Percentiles rank a stretch among this genome's conserved stretches.
Evolutionary conservation across 1,140 invertebrate genomes (phyloP).

Genomic region (Lithobius niger): DNA sequence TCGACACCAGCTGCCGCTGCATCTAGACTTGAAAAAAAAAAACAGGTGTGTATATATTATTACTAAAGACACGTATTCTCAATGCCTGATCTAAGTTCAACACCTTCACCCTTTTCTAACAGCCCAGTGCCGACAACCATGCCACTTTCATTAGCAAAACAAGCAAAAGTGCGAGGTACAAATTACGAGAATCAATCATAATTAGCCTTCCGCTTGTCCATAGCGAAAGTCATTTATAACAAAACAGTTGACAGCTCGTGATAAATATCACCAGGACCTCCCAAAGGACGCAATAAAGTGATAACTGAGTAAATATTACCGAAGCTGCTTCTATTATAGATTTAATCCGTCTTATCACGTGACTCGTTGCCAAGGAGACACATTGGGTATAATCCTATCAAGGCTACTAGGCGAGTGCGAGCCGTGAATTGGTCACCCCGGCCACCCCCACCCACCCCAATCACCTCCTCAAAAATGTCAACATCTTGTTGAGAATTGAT

Average conservation of each 20-base stretch:
- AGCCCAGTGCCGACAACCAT: too few species aligned
- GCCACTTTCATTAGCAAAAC: constrained; percentile 1
- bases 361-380: background rate
- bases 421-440: too few species aligned
- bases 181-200: constrained; percentile 5
- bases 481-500: background rate
- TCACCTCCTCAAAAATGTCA: background rate
- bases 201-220: background rate
- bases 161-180: constrained; percentile 1
- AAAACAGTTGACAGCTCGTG: constrained; percentile 2
- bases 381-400: background rate
- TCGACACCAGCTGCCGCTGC: too few species aligned
- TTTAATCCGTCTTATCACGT: constrained; percentile 5
- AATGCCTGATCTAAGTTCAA: too few species aligned
- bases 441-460: too few species aligned
- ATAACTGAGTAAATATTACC: constrained; percentile 4
- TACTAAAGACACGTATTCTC: too few species aligned
- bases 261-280: background rate
- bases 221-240: background rate
- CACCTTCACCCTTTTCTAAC: too few species aligned
- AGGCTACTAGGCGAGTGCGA: too few species aligned
- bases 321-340: background rate
- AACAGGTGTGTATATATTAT: too few species aligned
- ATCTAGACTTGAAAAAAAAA: too few species aligned
- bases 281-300: background rate